phyloP scores from a whole-genome alignment of 1,140 invertebrate species.

The Drosophila bifasciata region DNA sequence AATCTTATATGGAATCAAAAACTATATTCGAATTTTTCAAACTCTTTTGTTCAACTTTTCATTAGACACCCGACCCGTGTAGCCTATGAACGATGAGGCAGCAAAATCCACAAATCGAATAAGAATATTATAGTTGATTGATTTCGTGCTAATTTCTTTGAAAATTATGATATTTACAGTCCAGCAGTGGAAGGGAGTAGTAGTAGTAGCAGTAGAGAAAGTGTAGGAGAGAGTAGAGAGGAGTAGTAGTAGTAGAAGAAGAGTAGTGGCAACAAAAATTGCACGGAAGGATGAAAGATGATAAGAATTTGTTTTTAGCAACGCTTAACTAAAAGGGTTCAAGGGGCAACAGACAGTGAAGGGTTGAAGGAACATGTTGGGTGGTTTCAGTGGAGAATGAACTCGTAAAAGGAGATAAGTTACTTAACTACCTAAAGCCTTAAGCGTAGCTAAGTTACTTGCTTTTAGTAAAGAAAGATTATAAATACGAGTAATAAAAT shows the following conservation, averaged over 20 bases:
- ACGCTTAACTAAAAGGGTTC: conserved; percentile 21
- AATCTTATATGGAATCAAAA: conserved; percentile 49
- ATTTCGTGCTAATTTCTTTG: conserved; percentile 75
- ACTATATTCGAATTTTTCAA: conserved; percentile 36
- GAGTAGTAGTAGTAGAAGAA: no score
- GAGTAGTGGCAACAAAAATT: conserved; percentile 3
- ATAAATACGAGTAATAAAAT: no score
- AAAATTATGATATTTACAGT: conserved; percentile 57
- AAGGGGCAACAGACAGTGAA: not conserved
- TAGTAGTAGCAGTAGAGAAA: no score
- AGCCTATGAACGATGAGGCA: conserved; percentile 62
- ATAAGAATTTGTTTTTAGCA: conserved; percentile 28
- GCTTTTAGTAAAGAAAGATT: no score
- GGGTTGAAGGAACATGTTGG: no score
- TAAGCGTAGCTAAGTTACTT: no score
- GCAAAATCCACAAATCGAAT: conserved; percentile 37
- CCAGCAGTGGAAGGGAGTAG: conserved; percentile 20
- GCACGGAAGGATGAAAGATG: conserved; percentile 49
- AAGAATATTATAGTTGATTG: conserved; percentile 72
- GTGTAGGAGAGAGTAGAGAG: no score
- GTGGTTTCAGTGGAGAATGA: no score
- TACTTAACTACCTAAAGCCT: no score
- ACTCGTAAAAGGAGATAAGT: no score
- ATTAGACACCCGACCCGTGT: no score
- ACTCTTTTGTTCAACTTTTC: conserved; percentile 64